phyloP scores from a whole-genome alignment of 1,140 invertebrate species.

The Caenorhabditis brenneri region DNA sequence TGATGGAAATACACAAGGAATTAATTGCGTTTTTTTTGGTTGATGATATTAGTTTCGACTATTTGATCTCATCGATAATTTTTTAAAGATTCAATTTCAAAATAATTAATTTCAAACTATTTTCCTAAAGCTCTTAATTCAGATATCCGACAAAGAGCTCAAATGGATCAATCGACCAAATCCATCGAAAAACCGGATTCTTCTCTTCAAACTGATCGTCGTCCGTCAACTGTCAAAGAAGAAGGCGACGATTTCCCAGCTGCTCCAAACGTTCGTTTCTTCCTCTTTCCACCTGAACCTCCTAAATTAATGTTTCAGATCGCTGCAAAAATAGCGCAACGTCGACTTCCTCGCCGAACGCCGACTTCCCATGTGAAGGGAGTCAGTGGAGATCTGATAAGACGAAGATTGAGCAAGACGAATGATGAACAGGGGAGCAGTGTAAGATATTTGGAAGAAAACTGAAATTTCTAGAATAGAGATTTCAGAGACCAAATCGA shows the following conservation, averaged over 20 bases:
- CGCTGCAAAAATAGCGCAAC: conserved; percentile 19
- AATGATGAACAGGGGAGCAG: neutral
- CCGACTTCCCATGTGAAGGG: conserved; percentile 26
- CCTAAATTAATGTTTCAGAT: neutral
- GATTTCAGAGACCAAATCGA: neutral
- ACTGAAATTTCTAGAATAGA: neutral
- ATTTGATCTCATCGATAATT: too few relatives aligned
- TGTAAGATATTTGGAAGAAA: neutral
- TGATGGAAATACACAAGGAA: too few relatives aligned
- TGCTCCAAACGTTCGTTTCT: neutral
- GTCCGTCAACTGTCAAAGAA: neutral
- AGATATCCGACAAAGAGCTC: neutral
- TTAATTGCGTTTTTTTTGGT: too few relatives aligned
- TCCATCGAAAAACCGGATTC: neutral
- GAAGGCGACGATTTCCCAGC: conserved; percentile 4
- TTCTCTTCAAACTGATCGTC: neutral
- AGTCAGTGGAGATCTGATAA: conserved; percentile 1
- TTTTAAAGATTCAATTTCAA: too few relatives aligned
- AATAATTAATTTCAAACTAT: too few relatives aligned
- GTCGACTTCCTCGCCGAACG: conserved; percentile 16
- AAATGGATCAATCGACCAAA: neutral
- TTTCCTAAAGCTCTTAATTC: neutral
- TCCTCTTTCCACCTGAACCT: neutral
- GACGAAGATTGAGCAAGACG: conserved; percentile 34
- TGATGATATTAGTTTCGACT: too few relatives aligned